phyloP scores from a whole-genome alignment of 1,140 invertebrate species.

The Coelopa frigida region DNA sequence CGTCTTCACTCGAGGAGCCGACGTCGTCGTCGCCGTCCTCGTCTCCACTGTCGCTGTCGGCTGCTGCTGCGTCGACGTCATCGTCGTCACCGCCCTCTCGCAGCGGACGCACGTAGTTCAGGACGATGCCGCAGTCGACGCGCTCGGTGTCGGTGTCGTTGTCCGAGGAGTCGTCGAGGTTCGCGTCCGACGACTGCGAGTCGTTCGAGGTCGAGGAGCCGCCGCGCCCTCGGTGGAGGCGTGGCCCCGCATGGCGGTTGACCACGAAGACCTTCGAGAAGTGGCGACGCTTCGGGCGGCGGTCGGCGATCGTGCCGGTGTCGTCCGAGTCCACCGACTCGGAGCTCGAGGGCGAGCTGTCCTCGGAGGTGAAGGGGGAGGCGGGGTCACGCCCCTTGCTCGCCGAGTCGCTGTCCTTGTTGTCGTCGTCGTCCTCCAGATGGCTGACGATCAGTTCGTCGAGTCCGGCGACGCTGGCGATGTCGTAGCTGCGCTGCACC shows the following conservation, averaged over 20 bases:
- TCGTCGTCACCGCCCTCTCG: conserved; percentile 11
- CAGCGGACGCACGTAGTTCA: conserved; percentile 46
- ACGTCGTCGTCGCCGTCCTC: no score
- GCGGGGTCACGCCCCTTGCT: conserved; percentile 11
- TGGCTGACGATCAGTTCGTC: conserved; percentile 21
- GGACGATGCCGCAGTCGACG: conserved; percentile 43
- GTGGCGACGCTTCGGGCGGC: conserved; percentile 51
- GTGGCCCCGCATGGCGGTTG: conserved; percentile 44
- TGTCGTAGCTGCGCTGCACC: conserved; percentile 47
- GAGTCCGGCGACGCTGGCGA: conserved; percentile 45
- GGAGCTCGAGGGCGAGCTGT: conserved; percentile 21
- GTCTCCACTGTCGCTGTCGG: neutral
- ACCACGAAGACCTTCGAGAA: conserved; percentile 70
- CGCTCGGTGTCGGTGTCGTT: conserved; percentile 50
- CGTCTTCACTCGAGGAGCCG: conserved; percentile 7
- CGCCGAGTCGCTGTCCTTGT: conserved; percentile 24
- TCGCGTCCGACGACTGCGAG: conserved; percentile 46
- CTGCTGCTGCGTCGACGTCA: neutral
- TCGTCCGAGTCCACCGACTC: conserved; percentile 39
- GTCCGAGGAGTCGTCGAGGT: conserved; percentile 49
- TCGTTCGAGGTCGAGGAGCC: conserved; percentile 58
- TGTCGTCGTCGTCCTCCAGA: neutral
- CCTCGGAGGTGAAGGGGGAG: conserved; percentile 19
- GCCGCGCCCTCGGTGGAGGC: conserved; percentile 41
- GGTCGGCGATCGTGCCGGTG: conserved; percentile 38